Base-by-base conservation (phyloP, 1,140 invertebrate species). In the Myzus persicae region DNA sequence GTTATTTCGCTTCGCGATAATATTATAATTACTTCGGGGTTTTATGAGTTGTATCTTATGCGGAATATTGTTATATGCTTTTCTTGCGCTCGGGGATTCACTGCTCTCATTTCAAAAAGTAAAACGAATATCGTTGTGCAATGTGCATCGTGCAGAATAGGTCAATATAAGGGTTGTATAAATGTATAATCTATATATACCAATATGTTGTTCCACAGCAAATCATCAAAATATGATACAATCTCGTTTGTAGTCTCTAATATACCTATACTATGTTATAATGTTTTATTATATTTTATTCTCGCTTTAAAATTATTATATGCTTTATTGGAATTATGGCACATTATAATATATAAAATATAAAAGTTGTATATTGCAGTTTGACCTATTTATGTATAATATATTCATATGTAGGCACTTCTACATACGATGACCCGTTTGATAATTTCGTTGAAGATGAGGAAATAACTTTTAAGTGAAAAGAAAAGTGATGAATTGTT, bases 21-120 rank as follows among this genome's bases (percentile, higher is more conserved):
- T 88, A 36, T 46, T 87, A 87, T 87, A 87, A 87, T 87, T 48
- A 48, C 44, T 88, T 31, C 18, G 26, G 42, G 31, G 85, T 88
- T 48, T 88, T 22, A n/a, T 44, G 85, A 88, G 31, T 46, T 88
- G 48, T 88, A 88, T 88, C 85, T 88, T 46, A 2, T 48, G 14
- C 26, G 31, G 40, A n/a, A 85, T 88, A 36, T 88, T 48, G 85
- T 36, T 88, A n/a, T 88, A 46, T 88, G n/a, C n/a, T 31, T 36
- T 48, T 88, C 38, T 85, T n/a, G 18, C n/a, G 5, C 14, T 85
- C 9, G 3, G 9, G n/a, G 59, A 67, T 67, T n/a, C 59, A n/a
- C 31, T 67, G 31, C 59, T 76, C 14, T 76, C 6, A 76, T 24
- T 11, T n/a, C 31, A n/a, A 76, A 76, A 76, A 76, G 59, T 18